Evolutionary conservation across 2,888 invertebrate genomes (phyloP), one percentile per base, ranked within the genome.

Genomic region (Pyrocoelia pectoralis): DNA sequence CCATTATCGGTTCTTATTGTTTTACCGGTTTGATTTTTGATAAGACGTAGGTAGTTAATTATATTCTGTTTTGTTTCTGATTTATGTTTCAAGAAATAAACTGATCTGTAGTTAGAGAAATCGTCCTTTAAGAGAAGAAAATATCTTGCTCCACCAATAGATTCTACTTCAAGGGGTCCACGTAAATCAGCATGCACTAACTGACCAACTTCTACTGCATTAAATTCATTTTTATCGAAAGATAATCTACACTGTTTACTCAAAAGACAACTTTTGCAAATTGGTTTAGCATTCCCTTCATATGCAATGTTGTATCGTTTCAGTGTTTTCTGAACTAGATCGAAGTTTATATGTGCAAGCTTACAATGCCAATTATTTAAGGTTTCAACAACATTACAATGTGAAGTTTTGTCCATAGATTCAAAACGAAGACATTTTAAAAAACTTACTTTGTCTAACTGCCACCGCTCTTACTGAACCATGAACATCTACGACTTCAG

Each of bases 1-100:
- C 74, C 75, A 68, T 74, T 73, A 38, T 77, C 77, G 40, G 60
- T 70, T 57, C 76, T 49, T 6, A 77, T 61, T 29, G 60, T 73
- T 15, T 71, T 69, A n/a, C 68, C 70, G 1, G 74, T 75, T 41
- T 56, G 53, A 59, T 71, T 76, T 65, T 77, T 73, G 2, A 59
- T 67, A 40, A 61, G 13, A 8, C 38, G 17, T 2, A 54, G n/a
- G 17, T 14, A 54, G 2, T 13, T 13, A 6, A 28, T n/a, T 66
- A 70, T 52, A 66, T 43, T 14, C 9, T 15, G 12, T 14, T 43
- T 13, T 43, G 43, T 43, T 43, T 43, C n/a, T 14, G 43, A 43
- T 15, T 12, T 43, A 15, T 43, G 15, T 8, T 43, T 43, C 8
- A 43, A 43, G 24, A 70, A 72, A 56, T 67, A 70, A n/a, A 67